These are phyloP conservation scores for Zalophus californianus DNA, from an alignment of 2,797 vertebrate species.

Conservation along the genomic window DNA sequence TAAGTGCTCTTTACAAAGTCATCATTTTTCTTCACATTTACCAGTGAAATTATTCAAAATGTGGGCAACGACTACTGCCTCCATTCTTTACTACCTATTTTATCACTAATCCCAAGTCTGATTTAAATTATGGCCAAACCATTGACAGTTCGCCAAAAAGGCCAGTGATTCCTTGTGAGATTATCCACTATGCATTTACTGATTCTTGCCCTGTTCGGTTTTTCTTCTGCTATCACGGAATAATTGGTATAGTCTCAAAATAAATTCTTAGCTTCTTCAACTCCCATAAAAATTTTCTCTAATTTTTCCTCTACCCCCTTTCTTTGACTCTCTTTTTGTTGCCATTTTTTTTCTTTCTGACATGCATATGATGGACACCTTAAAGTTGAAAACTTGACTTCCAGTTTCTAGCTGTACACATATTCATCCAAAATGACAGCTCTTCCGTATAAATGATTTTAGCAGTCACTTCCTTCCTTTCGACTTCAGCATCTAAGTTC, in stretches of 20 bases:
- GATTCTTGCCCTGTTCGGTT: not conserved
- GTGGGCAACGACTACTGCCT: not conserved
- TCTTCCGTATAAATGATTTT: not conserved
- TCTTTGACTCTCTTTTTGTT: not conserved
- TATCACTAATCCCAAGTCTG: not conserved
- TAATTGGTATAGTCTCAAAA: not conserved
- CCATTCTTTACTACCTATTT: not conserved
- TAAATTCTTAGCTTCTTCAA: not conserved
- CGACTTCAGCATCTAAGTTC: not conserved
- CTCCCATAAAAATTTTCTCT: not conserved
- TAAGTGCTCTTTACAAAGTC: not conserved
- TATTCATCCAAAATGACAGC: not conserved
- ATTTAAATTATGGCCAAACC: slow-evolving; percentile 14
- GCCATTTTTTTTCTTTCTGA: not conserved
- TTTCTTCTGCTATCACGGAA: not conserved
- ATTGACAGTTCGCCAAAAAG: not conserved
- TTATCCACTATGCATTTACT: not conserved
- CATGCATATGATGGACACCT: not conserved
- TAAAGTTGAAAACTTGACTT: not conserved
- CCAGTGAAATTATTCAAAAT: not conserved
- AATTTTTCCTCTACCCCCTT: not conserved
- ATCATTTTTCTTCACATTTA: not conserved
- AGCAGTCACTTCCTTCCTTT: not conserved
- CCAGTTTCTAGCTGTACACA: not conserved
- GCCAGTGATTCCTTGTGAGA: not conserved